Evolutionary conservation across 2,888 invertebrate genomes (phyloP).

Genomic region (Ephialtes manifestator): DNA sequence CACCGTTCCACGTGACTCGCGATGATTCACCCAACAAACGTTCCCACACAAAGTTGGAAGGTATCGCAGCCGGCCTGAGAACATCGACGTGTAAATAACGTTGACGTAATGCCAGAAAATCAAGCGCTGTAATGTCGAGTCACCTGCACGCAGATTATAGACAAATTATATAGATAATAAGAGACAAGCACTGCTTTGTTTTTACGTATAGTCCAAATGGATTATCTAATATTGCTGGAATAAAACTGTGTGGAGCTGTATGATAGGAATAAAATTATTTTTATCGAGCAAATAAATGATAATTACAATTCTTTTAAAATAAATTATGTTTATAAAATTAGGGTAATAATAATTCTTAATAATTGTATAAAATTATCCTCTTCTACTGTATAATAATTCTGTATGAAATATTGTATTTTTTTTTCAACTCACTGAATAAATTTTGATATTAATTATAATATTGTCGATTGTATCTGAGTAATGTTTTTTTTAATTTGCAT

Average conservation of each 20-base stretch:
- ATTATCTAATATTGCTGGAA: background rate
- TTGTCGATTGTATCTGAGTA: no score
- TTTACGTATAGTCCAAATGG: background rate
- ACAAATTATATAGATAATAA: constrained; percentile 7
- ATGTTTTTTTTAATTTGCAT: no score
- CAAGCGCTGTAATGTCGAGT: constrained; percentile 18
- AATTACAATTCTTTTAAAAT: no score
- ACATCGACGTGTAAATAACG: constrained; percentile 49
- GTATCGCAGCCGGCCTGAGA: constrained; percentile 33
- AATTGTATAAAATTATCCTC: no score
- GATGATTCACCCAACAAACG: constrained; percentile 49
- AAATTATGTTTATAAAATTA: no score
- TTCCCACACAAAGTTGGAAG: constrained; percentile 55
- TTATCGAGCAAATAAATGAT: no score
- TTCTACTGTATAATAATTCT: no score
- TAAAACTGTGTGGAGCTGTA: background rate
- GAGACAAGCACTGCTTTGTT: background rate
- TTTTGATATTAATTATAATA: no score
- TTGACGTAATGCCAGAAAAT: constrained; percentile 54
- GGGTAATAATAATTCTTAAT: no score
- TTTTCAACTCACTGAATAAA: no score
- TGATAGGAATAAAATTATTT: background rate
- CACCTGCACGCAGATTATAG: constrained; percentile 34
- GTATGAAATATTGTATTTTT: no score
- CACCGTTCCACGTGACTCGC: constrained; percentile 44